Evolutionary conservation across 2,113 vertebrate genomes (phyloP).

Genomic region (Girardinichthys multiradiatus): DNA sequence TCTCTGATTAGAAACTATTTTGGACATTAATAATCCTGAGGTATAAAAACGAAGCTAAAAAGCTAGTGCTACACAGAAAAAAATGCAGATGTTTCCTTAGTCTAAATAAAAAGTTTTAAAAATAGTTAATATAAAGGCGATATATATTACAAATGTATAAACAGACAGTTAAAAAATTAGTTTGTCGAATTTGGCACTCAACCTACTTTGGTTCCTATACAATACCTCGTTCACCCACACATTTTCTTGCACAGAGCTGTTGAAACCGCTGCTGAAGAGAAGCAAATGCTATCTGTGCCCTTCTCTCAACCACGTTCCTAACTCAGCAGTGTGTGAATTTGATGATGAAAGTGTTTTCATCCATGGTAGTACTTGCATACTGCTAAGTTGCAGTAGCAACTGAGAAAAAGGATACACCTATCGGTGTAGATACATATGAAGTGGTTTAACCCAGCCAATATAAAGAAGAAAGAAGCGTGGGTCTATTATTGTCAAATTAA

Average conservation of each 20-base stretch:
- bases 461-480: background rate
- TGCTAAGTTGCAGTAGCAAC: background rate
- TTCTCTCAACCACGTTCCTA: slow-evolving; percentile 6
- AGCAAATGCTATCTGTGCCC: slow-evolving; percentile 8
- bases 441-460: background rate
- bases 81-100: background rate
- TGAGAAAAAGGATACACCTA: background rate
- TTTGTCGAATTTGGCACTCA: background rate
- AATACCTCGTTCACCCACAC: slow-evolving; percentile 25
- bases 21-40: background rate
- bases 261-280: slow-evolving; percentile 28
- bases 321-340: slow-evolving; percentile 9
- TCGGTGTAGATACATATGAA: background rate
- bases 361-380: background rate
- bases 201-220: slow-evolving; percentile 6
- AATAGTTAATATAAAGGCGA: background rate
- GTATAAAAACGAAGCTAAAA: background rate
- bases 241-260: slow-evolving; percentile 20
- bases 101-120: background rate
- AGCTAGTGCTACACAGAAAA: background rate
- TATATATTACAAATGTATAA: background rate
- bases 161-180: background rate
- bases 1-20: background rate
- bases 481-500: background rate
- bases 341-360: slow-evolving; percentile 16